Base-by-base conservation (phyloP, 2,888 invertebrate species). In the Nemapogon koenigi region DNA sequence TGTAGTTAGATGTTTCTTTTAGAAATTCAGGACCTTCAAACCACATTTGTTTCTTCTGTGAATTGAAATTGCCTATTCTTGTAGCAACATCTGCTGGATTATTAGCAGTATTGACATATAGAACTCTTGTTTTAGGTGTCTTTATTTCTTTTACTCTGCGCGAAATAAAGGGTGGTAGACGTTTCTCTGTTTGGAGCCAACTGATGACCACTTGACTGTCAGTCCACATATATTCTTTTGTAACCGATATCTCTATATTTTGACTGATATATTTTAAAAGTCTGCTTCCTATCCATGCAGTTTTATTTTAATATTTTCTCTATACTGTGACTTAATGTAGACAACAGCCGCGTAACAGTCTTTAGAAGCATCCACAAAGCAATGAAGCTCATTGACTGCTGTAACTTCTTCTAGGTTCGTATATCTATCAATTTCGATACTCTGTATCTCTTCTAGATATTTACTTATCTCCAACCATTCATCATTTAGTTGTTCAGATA, bases 1-100 rank as follows among this genome's bases (percentile, higher is more conserved):
- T n/a, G n/a, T n/a, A n/a, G n/a, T n/a, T n/a, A n/a, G n/a, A n/a
- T n/a, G n/a, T n/a, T n/a, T 31, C n/a, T 15, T 31, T 14, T 4
- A 31, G 16, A 31, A 31, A 31, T 4, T 15, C 16, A 6, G 31
- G 31, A 16, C 31, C 31, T 6, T 31, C 16, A 3, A 31, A 15
- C 31, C 31, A 31, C 16, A 31, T 15, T 4, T 31, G 6, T 4
- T 6, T 31, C 6, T 15, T 31, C 16, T 16, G n/a, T n/a, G n/a
- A n/a, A n/a, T n/a, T 31, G 4, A 14, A 6, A 15, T 15, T n/a
- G n/a, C 16, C 31, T 13, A 15, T 16, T 16, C 31, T 31, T 4
- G 31, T 31, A 3, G 31, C 31, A 6, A 31, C 16, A 15, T 31
- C 31, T 15, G 31, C 31, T 15, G 31, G 31, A 31, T 31, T 31